These are phyloP conservation scores for Gambusia affinis DNA, from an alignment of 2,113 vertebrate species.

Conservation along the genomic window DNA sequence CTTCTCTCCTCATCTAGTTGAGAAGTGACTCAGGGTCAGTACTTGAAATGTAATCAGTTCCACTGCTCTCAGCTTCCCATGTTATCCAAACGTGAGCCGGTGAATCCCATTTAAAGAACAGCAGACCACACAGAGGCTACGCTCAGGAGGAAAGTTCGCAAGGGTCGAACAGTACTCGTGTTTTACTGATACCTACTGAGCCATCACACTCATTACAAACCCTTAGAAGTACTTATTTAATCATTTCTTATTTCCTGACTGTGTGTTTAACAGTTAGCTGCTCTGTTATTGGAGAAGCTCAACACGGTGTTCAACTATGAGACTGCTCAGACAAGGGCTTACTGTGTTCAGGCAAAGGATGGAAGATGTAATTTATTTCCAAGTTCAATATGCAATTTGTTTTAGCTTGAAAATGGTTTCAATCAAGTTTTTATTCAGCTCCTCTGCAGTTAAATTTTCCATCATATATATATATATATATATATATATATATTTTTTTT, in stretches of 20 bases:
- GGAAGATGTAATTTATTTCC: background rate
- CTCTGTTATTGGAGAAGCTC: background rate
- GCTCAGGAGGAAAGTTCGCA: background rate
- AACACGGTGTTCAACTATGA: background rate
- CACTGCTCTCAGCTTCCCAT: slow-evolving; percentile 29
- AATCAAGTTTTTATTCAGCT: slow-evolving; percentile 17
- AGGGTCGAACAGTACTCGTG: background rate
- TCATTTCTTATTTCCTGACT: background rate
- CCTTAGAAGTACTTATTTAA: background rate
- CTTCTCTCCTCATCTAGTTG: slow-evolving; percentile 10
- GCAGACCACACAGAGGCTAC: background rate
- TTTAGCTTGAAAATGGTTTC: background rate
- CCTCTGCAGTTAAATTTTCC: background rate
- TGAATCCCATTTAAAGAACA: slow-evolving; percentile 22
- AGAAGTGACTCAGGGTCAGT: slow-evolving; percentile 21
- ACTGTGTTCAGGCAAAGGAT: background rate
- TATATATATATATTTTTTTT: too few relatives aligned
- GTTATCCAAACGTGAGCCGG: slow-evolving; percentile 24
- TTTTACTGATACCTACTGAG: background rate
- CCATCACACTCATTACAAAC: background rate
- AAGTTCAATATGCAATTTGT: background rate
- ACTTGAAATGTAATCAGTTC: slow-evolving; percentile 57
- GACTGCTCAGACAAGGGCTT: background rate
- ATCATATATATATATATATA: background rate
- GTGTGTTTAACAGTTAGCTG: background rate